These are phyloP conservation scores for Tinea semifulvella DNA, from an alignment of 2,888 invertebrate genomes.

Conservation along the genomic window DNA sequence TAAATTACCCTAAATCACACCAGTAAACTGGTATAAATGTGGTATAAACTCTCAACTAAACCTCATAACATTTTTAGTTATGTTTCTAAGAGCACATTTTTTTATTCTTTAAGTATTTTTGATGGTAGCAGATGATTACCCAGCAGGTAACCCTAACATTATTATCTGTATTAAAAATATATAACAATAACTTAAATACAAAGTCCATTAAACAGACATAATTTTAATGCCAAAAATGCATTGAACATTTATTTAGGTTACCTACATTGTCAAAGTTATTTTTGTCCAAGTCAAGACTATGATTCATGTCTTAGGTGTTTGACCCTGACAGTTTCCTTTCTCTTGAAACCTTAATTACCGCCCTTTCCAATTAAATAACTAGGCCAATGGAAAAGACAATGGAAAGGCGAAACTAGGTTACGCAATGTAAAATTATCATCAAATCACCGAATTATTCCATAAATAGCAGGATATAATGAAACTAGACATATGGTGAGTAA, in stretches of 20 bases:
- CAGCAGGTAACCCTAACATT: too few species aligned
- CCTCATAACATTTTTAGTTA: too few species aligned
- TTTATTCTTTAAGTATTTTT: too few species aligned
- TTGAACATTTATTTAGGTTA: neutral
- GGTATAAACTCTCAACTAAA: too few species aligned
- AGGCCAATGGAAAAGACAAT: slow-evolving; percentile 32
- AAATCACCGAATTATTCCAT: too few species aligned
- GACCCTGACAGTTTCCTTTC: slow-evolving; percentile 7
- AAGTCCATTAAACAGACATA: neutral
- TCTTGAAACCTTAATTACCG: neutral
- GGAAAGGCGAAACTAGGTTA: slow-evolving; percentile 43
- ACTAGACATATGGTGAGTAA: too few species aligned
- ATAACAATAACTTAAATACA: neutral
- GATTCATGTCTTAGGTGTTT: neutral
- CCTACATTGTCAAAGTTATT: slow-evolving; percentile 5
- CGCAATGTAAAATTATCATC: slow-evolving; percentile 35
- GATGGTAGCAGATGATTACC: too few species aligned
- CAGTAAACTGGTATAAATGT: too few species aligned
- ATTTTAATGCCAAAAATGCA: neutral
- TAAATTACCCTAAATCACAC: too few species aligned
- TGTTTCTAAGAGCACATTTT: too few species aligned
- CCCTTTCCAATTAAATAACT: neutral
- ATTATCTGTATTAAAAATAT: too few species aligned
- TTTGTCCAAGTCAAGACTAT: neutral
- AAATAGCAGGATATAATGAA: slow-evolving; percentile 1